Conservation (phyloP, 2,797 vertebrate species). For the Chloroceryle inda region DNA sequence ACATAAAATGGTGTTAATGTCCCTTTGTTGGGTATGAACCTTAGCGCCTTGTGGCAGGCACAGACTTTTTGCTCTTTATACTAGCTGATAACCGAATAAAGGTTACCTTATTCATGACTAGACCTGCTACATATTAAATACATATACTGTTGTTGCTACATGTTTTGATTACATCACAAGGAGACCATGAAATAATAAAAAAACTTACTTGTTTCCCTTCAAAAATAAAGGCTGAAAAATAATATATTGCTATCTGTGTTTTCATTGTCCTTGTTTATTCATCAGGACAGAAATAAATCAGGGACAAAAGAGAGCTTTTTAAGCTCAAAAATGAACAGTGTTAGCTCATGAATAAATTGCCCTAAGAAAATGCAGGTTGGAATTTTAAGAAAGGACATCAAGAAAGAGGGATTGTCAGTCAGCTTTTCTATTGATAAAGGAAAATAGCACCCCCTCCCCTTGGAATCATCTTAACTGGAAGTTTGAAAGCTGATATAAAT, state of each 20-base stretch:
- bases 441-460: background rate
- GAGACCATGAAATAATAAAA: background rate
- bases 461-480: background rate
- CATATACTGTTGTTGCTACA: background rate
- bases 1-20: background rate
- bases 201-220: background rate
- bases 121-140: conserved; percentile 4
- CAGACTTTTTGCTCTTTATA: background rate
- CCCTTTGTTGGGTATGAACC: background rate
- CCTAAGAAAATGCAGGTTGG: background rate
- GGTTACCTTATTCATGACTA: background rate
- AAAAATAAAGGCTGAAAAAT: background rate
- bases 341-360: background rate
- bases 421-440: background rate
- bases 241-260: background rate
- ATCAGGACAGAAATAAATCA: conserved; percentile 29
- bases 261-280: conserved; percentile 29
- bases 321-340: background rate
- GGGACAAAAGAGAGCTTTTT: background rate
- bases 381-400: background rate
- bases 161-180: conserved; percentile 46
- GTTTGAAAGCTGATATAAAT: background rate
- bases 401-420: background rate
- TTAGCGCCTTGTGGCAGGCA: background rate
- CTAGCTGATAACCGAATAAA: background rate